Percentiles rank a stretch among this genome's conserved stretches.
Evolutionary conservation across 2,113 vertebrate species (phyloP).

Genomic region (Gasterosteus aculeatus): DNA sequence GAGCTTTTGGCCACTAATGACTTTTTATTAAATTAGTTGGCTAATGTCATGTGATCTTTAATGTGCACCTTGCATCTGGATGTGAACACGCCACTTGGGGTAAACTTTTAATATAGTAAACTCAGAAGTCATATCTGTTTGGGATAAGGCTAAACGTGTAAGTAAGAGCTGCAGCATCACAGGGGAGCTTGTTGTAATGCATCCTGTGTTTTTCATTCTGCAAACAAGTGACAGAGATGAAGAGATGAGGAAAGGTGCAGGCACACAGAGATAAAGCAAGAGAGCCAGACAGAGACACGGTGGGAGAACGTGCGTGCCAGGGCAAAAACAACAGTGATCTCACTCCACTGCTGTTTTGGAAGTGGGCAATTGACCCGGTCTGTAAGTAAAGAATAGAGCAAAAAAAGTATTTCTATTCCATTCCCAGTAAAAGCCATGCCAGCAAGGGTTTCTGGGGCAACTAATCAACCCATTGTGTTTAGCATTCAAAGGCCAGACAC

Average conservation of each 20-base stretch:
- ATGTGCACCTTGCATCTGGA: conserved; percentile 39
- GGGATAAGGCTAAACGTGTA: conserved; percentile 35
- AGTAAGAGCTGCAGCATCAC: conserved; percentile 14
- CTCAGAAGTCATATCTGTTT: conserved; percentile 13
- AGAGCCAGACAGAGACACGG: conserved; percentile 40
- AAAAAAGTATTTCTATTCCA: conserved; percentile 43
- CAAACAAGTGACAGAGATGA: conserved; percentile 36
- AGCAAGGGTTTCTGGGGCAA: conserved; percentile 37
- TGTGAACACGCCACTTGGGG: conserved; percentile 28
- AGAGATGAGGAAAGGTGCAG: conserved; percentile 30
- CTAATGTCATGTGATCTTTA: conserved; percentile 46
- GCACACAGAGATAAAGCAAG: conserved; percentile 21
- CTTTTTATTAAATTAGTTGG: conserved; percentile 44
- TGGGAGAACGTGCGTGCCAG: conserved; percentile 18
- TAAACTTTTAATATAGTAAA: conserved; percentile 36
- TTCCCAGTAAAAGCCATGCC: conserved; percentile 49
- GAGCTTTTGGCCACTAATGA: conserved; percentile 54
- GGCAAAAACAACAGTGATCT: conserved; percentile 70
- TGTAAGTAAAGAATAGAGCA: conserved; percentile 58
- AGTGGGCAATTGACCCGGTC: conserved; percentile 62
- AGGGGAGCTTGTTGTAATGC: conserved; percentile 20
- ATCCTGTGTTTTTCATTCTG: conserved; percentile 31
- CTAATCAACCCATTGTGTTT: conserved; percentile 51
- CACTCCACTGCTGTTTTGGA: conserved; percentile 64
- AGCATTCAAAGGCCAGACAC: conserved; percentile 48